phyloP scores from a whole-genome alignment of 2,113 vertebrate species.

The Ageneiosus marmoratus region DNA sequence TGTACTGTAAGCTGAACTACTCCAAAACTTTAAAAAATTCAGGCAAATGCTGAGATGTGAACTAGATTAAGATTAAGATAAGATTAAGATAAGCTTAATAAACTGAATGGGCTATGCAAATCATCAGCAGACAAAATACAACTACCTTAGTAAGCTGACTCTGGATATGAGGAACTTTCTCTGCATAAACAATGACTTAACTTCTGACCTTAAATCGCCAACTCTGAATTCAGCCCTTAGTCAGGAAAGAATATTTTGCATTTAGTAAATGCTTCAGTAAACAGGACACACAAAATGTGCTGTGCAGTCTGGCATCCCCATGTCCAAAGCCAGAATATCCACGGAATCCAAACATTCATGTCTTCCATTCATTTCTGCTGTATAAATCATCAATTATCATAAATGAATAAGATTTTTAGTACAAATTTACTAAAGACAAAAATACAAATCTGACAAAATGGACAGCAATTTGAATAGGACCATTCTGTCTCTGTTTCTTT shows the following conservation, averaged over 20 bases:
- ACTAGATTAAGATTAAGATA: not conserved
- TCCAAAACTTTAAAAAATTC: not conserved
- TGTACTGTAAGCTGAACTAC: not conserved
- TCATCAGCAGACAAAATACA: not conserved
- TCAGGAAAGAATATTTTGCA: not conserved
- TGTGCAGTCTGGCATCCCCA: not conserved
- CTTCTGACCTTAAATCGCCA: not conserved
- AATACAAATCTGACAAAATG: not conserved
- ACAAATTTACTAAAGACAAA: not conserved
- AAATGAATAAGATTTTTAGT: not conserved
- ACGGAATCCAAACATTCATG: not conserved
- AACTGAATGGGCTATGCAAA: not conserved
- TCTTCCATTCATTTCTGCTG: conserved; percentile 5
- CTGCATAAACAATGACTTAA: not conserved
- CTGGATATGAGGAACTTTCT: not conserved
- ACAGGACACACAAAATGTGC: not conserved
- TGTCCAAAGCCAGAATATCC: not conserved
- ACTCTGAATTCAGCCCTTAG: not conserved
- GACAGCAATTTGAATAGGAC: not conserved
- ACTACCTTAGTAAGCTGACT: not conserved
- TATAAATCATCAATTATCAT: not conserved
- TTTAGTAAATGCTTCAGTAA: not conserved
- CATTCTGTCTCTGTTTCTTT: conserved; percentile 13
- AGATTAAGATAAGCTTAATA: too few species aligned
- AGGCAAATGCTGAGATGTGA: not conserved